Conservation (phyloP, 2,113 vertebrate genomes). For the Lasiurus cinereus region DNA sequence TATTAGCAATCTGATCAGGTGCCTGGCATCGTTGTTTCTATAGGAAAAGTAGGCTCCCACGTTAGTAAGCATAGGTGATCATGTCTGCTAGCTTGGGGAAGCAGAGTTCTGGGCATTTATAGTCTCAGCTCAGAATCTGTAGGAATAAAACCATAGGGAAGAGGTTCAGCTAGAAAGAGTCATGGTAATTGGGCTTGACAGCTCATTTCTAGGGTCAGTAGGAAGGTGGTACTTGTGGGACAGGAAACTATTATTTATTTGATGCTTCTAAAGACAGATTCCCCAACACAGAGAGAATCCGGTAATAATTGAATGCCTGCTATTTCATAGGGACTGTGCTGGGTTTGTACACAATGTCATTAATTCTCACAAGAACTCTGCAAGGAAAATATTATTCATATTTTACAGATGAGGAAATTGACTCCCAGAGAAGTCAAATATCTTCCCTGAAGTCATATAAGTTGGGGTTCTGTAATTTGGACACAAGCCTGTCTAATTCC, state of each 20-base stretch:
- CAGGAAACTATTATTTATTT: neutral
- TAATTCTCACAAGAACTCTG: neutral
- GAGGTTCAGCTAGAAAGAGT: neutral
- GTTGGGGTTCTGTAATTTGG: neutral
- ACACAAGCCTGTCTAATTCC: neutral
- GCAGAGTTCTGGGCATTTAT: neutral
- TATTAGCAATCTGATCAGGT: neutral
- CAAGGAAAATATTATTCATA: neutral
- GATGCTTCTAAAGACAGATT: neutral
- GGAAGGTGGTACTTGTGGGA: neutral
- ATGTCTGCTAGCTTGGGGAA: neutral
- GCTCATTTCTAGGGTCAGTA: neutral
- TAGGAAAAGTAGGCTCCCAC: neutral
- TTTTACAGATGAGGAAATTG: constrained; percentile 27
- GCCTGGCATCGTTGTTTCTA: neutral
- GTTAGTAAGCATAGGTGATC: neutral
- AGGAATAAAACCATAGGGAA: neutral
- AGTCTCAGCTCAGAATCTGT: neutral
- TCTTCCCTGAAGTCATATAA: neutral
- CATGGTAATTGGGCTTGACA: neutral
- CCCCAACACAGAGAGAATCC: neutral
- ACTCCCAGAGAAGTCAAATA: neutral
- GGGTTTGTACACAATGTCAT: neutral
- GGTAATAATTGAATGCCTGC: neutral
- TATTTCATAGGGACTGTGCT: constrained; percentile 21